A percentile compares a stretch with the other conserved stretches of the same genome.
These are phyloP conservation scores for Drepana falcataria DNA, from an alignment of 2,888 invertebrate species.

Conservation along the genomic window DNA sequence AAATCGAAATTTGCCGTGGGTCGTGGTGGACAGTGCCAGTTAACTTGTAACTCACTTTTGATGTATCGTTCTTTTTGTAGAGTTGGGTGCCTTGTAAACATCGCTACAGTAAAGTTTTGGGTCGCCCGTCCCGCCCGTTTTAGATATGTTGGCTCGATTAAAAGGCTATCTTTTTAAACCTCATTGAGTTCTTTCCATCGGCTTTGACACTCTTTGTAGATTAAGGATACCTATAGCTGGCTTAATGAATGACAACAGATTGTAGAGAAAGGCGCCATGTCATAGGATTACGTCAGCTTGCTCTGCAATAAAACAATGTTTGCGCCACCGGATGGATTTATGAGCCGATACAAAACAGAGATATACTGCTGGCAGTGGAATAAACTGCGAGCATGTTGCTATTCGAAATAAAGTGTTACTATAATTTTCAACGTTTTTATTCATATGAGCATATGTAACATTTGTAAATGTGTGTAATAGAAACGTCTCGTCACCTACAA, in stretches of 20 bases:
- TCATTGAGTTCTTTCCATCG: conserved; percentile 5
- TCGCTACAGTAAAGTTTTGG: conserved; percentile 57
- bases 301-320: conserved; percentile 59
- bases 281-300: conserved; percentile 45
- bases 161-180: conserved; percentile 21
- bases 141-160: conserved; percentile 39
- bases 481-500: conserved; percentile 1
- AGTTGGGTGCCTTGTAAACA: conserved; percentile 64
- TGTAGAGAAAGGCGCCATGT: conserved; percentile 42
- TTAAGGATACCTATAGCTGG: conserved; percentile 31
- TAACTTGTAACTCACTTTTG: conserved; percentile 73
- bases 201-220: conserved; percentile 6
- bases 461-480: not conserved
- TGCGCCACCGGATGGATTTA: conserved; percentile 45
- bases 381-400: conserved; percentile 44
- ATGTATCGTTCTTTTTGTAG: conserved; percentile 71
- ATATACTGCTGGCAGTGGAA: conserved; percentile 45
- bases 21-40: conserved; percentile 52
- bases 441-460: not conserved
- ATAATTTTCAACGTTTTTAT: not conserved
- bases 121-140: conserved; percentile 35
- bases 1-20: conserved; percentile 55
- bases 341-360: conserved; percentile 48
- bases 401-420: not conserved
- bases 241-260: conserved; percentile 51